A percentile compares a stretch with the other conserved stretches of the same genome.
phyloP scores from a whole-genome alignment of 2,797 vertebrate species.

The Esox masquinongy region DNA sequence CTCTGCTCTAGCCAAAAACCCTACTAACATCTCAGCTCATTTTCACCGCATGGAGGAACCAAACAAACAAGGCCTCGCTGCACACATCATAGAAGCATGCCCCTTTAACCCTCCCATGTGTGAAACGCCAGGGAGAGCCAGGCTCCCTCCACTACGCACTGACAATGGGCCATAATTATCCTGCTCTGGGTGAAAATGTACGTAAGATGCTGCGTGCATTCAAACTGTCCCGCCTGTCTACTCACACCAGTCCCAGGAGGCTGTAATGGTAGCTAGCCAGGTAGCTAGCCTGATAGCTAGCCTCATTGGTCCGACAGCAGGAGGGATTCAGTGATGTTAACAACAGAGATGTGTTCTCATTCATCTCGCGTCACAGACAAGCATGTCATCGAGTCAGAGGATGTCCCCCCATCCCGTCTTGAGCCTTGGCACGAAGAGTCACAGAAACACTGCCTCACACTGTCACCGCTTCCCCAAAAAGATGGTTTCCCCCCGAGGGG shows the following conservation, averaged over 20 bases:
- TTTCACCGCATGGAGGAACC: not conserved
- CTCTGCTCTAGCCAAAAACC: not conserved
- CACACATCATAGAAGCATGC: not conserved
- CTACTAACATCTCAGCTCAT: not conserved
- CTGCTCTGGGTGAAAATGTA: conserved; percentile 16
- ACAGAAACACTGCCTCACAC: not conserved
- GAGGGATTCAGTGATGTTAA: conserved; percentile 27
- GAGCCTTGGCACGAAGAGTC: conserved; percentile 43
- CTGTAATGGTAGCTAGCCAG: too few species aligned
- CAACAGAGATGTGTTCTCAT: conserved; percentile 65
- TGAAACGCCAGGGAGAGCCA: conserved; percentile 22
- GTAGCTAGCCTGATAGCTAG: too few species aligned
- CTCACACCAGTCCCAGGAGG: not conserved
- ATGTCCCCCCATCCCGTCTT: conserved; percentile 53
- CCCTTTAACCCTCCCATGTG: not conserved
- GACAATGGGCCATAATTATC: conserved; percentile 5
- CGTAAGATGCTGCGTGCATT: conserved; percentile 27
- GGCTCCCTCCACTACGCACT: not conserved
- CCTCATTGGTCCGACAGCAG: not conserved
- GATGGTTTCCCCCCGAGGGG: conserved; percentile 26
- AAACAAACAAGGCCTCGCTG: not conserved
- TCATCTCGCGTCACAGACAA: conserved; percentile 48
- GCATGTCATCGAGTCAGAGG: conserved; percentile 65
- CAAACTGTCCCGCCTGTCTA: conserved; percentile 13
- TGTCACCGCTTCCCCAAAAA: conserved; percentile 1